Conservation (phyloP, 2,888 invertebrate genomes). For the Sarcophaga subvicina region DNA sequence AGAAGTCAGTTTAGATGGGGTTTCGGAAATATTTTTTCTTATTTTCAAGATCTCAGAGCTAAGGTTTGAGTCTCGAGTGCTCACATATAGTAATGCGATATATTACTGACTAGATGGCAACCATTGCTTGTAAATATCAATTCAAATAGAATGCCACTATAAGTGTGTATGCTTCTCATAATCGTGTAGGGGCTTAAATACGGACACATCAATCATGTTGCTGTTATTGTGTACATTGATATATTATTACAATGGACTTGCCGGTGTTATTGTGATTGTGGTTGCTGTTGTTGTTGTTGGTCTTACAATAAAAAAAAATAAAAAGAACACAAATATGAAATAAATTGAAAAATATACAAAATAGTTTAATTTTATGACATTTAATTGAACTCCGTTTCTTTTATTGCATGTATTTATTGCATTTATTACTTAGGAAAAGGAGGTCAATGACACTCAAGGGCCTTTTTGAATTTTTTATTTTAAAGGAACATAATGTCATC, state of each 20-base stretch:
- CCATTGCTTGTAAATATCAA: background rate
- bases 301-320: background rate
- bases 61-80: too few relatives aligned
- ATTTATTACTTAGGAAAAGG: background rate
- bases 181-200: background rate
- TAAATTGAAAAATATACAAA: background rate
- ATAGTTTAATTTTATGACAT: background rate
- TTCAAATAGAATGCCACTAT: background rate
- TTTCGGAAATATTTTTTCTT: background rate
- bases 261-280: background rate
- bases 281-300: background rate
- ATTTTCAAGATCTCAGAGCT: background rate
- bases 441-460: background rate
- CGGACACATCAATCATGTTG: slow-evolving; percentile 29
- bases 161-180: background rate
- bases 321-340: too few relatives aligned
- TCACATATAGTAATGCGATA: too few relatives aligned
- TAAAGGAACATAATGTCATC: too few relatives aligned
- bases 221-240: slow-evolving; percentile 11
- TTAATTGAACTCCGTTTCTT: background rate
- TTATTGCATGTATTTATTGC: background rate
- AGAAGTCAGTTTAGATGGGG: too few relatives aligned
- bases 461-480: background rate
- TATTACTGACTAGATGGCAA: background rate
- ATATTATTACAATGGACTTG: background rate